Conservation (phyloP, 2,797 vertebrate genomes). For the Chaunax sp. region DNA sequence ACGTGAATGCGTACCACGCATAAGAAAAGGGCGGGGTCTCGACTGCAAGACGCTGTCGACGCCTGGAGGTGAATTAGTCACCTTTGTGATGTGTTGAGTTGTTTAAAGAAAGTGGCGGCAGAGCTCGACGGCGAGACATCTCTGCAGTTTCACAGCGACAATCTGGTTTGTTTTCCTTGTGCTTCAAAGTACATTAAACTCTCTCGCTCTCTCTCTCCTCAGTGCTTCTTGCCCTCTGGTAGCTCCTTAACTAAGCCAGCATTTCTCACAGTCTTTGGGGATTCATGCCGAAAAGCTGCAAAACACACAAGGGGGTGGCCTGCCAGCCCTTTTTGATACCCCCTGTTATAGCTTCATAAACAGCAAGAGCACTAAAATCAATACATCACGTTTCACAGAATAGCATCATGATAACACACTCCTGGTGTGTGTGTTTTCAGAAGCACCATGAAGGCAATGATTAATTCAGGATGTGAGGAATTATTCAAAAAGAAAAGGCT, state of each 20-base stretch:
- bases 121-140: slow-evolving; percentile 32
- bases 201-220: neutral
- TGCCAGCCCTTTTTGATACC: slow-evolving; percentile 21
- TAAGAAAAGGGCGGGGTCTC: slow-evolving; percentile 42
- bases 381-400: slow-evolving; percentile 33
- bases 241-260: slow-evolving; percentile 48
- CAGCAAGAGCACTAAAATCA: slow-evolving; percentile 43
- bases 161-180: slow-evolving; percentile 46
- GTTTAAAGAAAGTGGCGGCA: slow-evolving; percentile 56
- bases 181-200: slow-evolving; percentile 51
- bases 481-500: slow-evolving; percentile 57
- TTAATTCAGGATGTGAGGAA: slow-evolving; percentile 61
- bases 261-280: slow-evolving; percentile 51
- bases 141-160: slow-evolving; percentile 34
- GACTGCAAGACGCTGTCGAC: neutral
- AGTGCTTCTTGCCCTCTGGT: slow-evolving; percentile 37
- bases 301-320: slow-evolving; percentile 34
- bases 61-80: slow-evolving; percentile 54
- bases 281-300: slow-evolving; percentile 35
- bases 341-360: slow-evolving; percentile 31
- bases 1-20: slow-evolving; percentile 31
- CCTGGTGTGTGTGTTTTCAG: slow-evolving; percentile 5
- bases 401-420: slow-evolving; percentile 6
- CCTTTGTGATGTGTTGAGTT: slow-evolving; percentile 48
- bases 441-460: slow-evolving; percentile 30